Base-by-base conservation (phyloP, 2,113 vertebrate genomes). In the Trichechus manatus region DNA sequence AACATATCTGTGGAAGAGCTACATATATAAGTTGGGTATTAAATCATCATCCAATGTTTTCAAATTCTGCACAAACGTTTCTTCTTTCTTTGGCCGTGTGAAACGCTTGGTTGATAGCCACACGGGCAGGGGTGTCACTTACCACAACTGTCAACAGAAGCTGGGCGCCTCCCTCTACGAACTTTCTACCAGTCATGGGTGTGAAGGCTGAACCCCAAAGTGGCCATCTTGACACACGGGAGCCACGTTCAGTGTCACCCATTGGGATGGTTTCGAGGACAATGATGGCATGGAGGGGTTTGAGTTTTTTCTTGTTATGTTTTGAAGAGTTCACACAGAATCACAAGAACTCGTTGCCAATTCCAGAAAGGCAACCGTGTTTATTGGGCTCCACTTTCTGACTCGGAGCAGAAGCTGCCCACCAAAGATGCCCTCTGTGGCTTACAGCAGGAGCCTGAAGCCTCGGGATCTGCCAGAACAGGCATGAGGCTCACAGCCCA, bases 101-200 rank as follows among this genome's bases (percentile, higher is more conserved):
- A 29, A 77, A 5, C 27, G 1, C 44, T 9, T 5, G 8, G 39
- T 19, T 72, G 33, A 77, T 47, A 47, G 47, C 47, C 47, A 47
- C n/a, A 6, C 25, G 64, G 4, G 0, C 0, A 10, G 20, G 25
- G n/a, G 1, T n/a, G 1, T 20, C 44, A 36, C 9, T 59, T 9
- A 8, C 19, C 72, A n/a, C 23, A 14, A 2, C 56, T 9, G 61
- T 9, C 50, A 70, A 5, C 1, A 23, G 3, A 47, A 66, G 14
- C 74, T 10, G 7, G 64, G 39, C 31, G 39, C 29, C 14, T 68
- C 59, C 31, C 47, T 7, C 31, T 6, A 0, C 8, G 5, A 25
- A 59, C 31, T 74, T 10, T 5, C 39, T 19, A 33, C 27, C 19
- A 4, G n/a, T 31, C 50, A 44, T 0, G 31, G 39, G 39, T 5